Conservation (phyloP, 2,797 vertebrate genomes). For the Brachyalestes nurse region DNA sequence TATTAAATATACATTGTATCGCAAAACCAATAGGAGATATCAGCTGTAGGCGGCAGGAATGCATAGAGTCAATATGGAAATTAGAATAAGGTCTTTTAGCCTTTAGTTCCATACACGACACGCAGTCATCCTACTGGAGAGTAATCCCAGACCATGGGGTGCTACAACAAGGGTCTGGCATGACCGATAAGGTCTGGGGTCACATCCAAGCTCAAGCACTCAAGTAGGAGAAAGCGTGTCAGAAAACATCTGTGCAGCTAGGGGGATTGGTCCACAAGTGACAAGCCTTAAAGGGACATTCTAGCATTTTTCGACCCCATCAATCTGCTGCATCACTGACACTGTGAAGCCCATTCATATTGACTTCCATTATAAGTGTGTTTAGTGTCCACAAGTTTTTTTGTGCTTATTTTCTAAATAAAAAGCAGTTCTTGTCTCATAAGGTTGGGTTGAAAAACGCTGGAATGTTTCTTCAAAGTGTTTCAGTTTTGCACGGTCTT, state of each 20-base stretch:
- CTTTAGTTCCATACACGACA: conserved; percentile 10
- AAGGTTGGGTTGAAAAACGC: neutral
- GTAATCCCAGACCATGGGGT: neutral
- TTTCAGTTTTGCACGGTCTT: conserved; percentile 75
- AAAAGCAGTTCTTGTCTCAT: neutral
- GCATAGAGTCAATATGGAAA: conserved; percentile 30
- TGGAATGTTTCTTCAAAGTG: neutral
- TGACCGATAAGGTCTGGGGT: conserved; percentile 22
- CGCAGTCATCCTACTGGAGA: conserved; percentile 6
- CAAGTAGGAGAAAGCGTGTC: conserved; percentile 1
- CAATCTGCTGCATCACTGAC: neutral
- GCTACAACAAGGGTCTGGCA: conserved; percentile 6
- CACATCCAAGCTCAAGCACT: neutral
- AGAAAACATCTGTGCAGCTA: conserved; percentile 1
- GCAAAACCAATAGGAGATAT: conserved; percentile 6
- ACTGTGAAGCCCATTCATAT: neutral
- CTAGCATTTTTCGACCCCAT: neutral
- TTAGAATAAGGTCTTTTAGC: conserved; percentile 19
- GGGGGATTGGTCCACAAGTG: neutral
- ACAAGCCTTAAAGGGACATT: neutral
- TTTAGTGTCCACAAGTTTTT: neutral
- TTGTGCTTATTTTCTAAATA: neutral
- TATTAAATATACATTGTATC: conserved; percentile 15
- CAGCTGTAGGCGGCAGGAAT: conserved; percentile 36
- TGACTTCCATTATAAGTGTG: neutral